Conservation (phyloP, 2,113 vertebrate genomes). For the Entosphenus tridentatus region DNA sequence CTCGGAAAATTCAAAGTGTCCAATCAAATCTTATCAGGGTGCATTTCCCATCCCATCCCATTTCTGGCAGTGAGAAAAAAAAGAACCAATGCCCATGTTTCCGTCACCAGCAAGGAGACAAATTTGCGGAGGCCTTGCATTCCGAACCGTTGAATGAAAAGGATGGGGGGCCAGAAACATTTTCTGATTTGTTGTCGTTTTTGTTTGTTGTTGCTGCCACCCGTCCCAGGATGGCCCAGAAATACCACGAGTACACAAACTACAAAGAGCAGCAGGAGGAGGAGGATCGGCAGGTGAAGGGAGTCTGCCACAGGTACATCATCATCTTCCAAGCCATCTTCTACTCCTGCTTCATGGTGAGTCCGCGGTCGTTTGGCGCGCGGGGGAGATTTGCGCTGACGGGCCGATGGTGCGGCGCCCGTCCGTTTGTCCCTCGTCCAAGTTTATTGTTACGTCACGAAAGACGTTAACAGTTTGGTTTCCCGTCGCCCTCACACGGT, state of each 20-base stretch:
- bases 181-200: background rate
- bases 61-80: no score
- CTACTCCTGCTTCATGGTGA: slow-evolving; percentile 51
- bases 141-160: background rate
- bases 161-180: background rate
- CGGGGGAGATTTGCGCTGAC: no score
- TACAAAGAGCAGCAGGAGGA: slow-evolving; percentile 57
- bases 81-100: no score
- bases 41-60: no score
- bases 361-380: slow-evolving; percentile 12
- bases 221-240: slow-evolving; percentile 51
- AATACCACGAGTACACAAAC: slow-evolving; percentile 61
- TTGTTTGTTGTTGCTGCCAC: background rate
- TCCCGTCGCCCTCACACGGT: no score
- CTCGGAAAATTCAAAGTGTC: no score
- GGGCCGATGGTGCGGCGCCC: no score
- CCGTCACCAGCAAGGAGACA: no score
- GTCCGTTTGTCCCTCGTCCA: no score
- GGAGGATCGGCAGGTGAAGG: slow-evolving; percentile 36
- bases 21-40: no score
- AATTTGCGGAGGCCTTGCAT: background rate
- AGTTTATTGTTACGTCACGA: no score
- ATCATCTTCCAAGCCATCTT: slow-evolving; percentile 61
- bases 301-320: slow-evolving; percentile 41
- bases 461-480: no score